Percentiles rank a stretch among this genome's conserved stretches.
Conservation (phyloP, 2,113 vertebrate species). For the Ptychochromis oligacanthus region DNA sequence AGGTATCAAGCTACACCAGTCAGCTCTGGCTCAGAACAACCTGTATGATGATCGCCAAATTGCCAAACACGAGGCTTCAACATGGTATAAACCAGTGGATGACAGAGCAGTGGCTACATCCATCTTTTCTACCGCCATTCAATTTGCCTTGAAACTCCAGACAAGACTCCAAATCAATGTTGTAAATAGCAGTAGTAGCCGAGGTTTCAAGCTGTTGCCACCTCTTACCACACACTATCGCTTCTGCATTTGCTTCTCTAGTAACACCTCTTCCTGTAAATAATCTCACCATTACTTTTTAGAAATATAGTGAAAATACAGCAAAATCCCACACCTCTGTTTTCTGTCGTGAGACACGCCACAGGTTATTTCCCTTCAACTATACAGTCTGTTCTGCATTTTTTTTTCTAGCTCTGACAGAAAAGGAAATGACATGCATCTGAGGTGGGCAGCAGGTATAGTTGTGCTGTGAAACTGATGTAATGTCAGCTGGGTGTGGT, state of each 20-base stretch:
- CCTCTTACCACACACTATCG: neutral
- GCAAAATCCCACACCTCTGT: neutral
- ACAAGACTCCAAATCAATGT: neutral
- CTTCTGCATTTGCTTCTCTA: conserved; percentile 1
- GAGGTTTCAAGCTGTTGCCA: neutral
- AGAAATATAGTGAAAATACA: neutral
- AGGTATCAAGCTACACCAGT: neutral
- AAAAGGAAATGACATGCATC: conserved; percentile 45
- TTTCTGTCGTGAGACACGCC: neutral
- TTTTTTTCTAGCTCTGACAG: neutral
- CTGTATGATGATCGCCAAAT: neutral
- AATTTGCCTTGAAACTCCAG: neutral
- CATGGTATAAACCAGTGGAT: neutral
- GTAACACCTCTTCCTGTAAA: neutral
- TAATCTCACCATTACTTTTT: neutral
- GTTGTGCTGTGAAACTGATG: conserved; percentile 24
- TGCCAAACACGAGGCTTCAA: neutral
- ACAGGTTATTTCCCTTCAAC: neutral
- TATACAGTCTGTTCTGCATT: conserved; percentile 8
- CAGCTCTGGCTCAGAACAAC: neutral
- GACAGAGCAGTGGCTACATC: neutral
- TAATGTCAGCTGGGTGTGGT: neutral
- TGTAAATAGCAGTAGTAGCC: neutral
- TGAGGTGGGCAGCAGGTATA: conserved; percentile 10
- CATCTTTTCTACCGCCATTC: neutral